Conservation (phyloP, 2,113 vertebrate genomes). For the Cardinalis cardinalis region DNA sequence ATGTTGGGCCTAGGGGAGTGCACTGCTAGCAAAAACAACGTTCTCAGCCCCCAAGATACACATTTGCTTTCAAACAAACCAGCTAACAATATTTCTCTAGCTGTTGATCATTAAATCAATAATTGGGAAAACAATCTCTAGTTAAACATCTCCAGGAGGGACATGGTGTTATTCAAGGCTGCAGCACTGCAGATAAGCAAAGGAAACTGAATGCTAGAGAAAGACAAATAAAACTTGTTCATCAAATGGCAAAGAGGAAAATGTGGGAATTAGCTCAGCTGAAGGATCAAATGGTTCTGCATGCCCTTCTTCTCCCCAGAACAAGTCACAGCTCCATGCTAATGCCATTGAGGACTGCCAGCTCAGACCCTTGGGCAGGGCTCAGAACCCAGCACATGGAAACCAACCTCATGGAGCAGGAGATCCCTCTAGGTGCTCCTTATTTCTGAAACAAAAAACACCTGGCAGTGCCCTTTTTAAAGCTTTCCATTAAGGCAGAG, state of each 20-base stretch:
- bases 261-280: not conserved
- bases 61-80: not conserved
- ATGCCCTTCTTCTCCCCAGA: not conserved
- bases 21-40: not conserved
- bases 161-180: not conserved
- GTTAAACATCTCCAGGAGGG: not conserved
- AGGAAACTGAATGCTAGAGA: not conserved
- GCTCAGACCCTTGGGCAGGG: not conserved
- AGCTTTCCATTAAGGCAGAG: not conserved
- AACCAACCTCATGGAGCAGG: not conserved
- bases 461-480: not conserved
- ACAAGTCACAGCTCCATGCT: not conserved
- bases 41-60: not conserved
- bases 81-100: not conserved
- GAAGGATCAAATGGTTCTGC: not conserved
- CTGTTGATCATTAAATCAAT: not conserved
- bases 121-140: not conserved
- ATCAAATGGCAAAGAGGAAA: not conserved
- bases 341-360: not conserved
- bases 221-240: not conserved
- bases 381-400: not conserved
- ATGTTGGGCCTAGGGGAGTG: not conserved
- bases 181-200: not conserved
- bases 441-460: not conserved
- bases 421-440: not conserved